Evolutionary conservation across 2,888 invertebrate species (phyloP).

Genomic region (Drosophila mercatorum): DNA sequence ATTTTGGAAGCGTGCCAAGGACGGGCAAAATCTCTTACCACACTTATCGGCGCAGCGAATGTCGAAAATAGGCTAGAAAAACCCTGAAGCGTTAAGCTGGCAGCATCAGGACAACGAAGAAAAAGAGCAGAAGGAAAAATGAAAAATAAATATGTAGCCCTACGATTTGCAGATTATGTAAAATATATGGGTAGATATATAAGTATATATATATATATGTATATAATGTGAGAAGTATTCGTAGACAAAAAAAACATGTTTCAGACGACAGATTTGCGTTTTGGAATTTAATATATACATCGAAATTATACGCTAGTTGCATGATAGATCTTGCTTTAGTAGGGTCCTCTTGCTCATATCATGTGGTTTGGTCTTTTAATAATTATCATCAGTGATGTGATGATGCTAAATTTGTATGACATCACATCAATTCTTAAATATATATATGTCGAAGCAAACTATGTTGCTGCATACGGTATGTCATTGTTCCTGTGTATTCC

Average conservation of each 20-base stretch:
- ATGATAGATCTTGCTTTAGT: too few species aligned
- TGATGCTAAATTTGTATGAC: too few species aligned
- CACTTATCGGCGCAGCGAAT: conserved; percentile 50
- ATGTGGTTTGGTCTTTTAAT: too few species aligned
- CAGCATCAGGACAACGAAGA: not conserved
- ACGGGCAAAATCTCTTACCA: conserved; percentile 46
- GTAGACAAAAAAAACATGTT: not conserved
- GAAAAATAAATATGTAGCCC: conserved; percentile 12
- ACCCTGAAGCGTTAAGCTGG: conserved; percentile 33
- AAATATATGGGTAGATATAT: conserved; percentile 14
- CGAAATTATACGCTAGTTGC: too few species aligned
- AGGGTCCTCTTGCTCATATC: too few species aligned
- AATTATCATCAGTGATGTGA: too few species aligned
- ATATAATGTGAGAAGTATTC: not conserved
- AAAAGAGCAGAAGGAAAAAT: not conserved
- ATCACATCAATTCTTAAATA: too few species aligned
- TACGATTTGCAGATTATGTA: conserved; percentile 40
- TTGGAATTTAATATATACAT: too few species aligned
- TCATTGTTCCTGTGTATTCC: too few species aligned
- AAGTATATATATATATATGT: not conserved
- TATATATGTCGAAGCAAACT: too few species aligned
- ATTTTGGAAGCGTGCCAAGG: conserved; percentile 56
- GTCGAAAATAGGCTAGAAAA: conserved; percentile 40
- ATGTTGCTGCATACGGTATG: too few species aligned
- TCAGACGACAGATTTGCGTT: not conserved